A percentile compares a stretch with the other conserved stretches of the same genome.
These are phyloP conservation scores for Drosophila dunni DNA, from an alignment of 1,140 invertebrate genomes.

Conservation along the genomic window DNA sequence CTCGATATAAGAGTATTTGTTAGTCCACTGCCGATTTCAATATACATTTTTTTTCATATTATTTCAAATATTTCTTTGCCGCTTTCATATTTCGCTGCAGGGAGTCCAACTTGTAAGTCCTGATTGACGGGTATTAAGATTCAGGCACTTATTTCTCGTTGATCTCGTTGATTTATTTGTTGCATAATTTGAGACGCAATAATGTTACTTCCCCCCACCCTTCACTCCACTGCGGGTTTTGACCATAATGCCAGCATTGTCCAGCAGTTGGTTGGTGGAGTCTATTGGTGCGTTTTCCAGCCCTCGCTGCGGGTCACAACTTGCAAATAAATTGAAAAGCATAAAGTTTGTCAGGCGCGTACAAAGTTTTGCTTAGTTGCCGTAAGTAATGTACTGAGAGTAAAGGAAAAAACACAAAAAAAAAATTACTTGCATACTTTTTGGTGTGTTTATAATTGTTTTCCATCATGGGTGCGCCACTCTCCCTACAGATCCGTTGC, in stretches of 20 bases:
- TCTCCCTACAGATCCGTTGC: slow-evolving; percentile 7
- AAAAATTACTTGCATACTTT: slow-evolving; percentile 76
- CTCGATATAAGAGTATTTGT: slow-evolving; percentile 14
- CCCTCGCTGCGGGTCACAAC: slow-evolving; percentile 29
- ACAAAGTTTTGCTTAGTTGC: slow-evolving; percentile 53
- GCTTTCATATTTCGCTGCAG: slow-evolving; percentile 32
- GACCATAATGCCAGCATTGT: slow-evolving; percentile 31
- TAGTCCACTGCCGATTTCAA: background rate
- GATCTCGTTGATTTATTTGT: slow-evolving; percentile 76
- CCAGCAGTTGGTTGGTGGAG: slow-evolving; percentile 8
- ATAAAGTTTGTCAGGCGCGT: slow-evolving; percentile 69
- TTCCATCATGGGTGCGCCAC: slow-evolving; percentile 33
- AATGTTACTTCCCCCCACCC: slow-evolving; percentile 17
- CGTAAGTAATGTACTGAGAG: slow-evolving; percentile 58
- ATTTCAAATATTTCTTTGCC: slow-evolving; percentile 36
- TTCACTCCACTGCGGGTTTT: background rate
- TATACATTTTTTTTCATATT: slow-evolving; percentile 7
- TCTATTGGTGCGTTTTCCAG: slow-evolving; percentile 4
- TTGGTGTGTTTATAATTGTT: slow-evolving; percentile 79
- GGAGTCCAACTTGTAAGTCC: slow-evolving; percentile 48
- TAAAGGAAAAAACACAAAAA: background rate
- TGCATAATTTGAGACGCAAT: slow-evolving; percentile 65
- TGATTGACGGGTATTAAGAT: slow-evolving; percentile 59
- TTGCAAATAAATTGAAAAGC: slow-evolving; percentile 79
- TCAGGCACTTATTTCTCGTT: slow-evolving; percentile 50